These are phyloP conservation scores for Candidula unifasciata DNA, from an alignment of 2,888 invertebrate genomes.

Conservation along the genomic window DNA sequence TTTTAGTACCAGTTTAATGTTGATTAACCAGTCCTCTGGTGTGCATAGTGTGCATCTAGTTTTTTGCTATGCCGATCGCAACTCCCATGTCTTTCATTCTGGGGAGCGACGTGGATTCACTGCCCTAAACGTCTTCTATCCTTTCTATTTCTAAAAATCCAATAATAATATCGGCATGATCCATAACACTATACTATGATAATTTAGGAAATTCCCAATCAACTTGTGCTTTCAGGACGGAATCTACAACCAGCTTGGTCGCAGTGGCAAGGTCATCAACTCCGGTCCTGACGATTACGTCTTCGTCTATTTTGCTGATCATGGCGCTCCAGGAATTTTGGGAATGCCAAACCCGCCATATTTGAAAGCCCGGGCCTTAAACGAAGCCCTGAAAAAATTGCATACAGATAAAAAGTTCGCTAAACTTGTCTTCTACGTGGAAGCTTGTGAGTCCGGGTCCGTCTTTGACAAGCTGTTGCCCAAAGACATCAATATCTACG, in stretches of 20 bases:
- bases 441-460: conserved; percentile 83
- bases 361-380: conserved; percentile 77
- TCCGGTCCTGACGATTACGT: conserved; percentile 81
- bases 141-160: neutral
- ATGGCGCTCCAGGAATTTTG: conserved; percentile 82
- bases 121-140: too few relatives aligned
- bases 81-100: too few relatives aligned
- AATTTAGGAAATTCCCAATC: too few relatives aligned
- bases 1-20: too few relatives aligned
- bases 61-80: too few relatives aligned
- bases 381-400: conserved; percentile 78
- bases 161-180: too few relatives aligned
- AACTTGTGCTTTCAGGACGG: neutral
- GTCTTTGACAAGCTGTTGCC: conserved; percentile 81
- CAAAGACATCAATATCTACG: conserved; percentile 80
- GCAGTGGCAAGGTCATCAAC: conserved; percentile 74
- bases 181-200: too few relatives aligned
- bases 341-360: conserved; percentile 79
- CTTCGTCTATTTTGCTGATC: conserved; percentile 83
- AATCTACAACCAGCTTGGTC: conserved; percentile 37
- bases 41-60: too few relatives aligned
- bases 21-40: too few relatives aligned
- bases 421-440: conserved; percentile 82
- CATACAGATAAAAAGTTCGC: conserved; percentile 77
- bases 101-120: too few relatives aligned